These are phyloP conservation scores for Synanthedon vespiformis DNA, from an alignment of 2,888 invertebrate genomes.

Conservation along the genomic window DNA sequence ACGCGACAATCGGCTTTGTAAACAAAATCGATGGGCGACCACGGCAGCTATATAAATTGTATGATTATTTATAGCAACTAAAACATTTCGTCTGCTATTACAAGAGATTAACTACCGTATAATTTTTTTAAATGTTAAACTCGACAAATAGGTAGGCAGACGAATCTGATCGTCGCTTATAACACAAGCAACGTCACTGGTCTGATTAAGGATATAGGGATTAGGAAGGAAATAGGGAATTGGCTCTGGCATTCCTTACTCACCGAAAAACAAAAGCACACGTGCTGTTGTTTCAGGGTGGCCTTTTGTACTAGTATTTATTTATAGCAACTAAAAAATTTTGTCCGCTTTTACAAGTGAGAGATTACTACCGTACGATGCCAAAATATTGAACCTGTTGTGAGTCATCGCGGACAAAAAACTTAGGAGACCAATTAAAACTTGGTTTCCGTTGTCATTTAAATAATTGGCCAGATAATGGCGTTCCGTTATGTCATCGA, in stretches of 20 bases:
- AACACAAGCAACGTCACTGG: too few relatives aligned
- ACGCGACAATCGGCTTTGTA: conserved; percentile 57
- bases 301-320: conserved; percentile 11
- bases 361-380: conserved; percentile 31
- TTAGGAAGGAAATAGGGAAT: too few relatives aligned
- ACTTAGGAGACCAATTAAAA: conserved; percentile 42
- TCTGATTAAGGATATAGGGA: too few relatives aligned
- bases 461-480: conserved; percentile 32
- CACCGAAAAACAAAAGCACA: too few relatives aligned
- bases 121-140: too few relatives aligned
- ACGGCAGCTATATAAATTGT: conserved; percentile 37
- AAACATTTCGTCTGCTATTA: conserved; percentile 28
- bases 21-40: conserved; percentile 25
- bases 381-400: conserved; percentile 22
- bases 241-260: too few relatives aligned
- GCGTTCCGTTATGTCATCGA: conserved; percentile 33
- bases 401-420: conserved; percentile 37
- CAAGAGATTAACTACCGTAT: conserved; percentile 4
- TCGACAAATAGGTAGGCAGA: too few relatives aligned
- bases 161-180: too few relatives aligned
- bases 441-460: conserved; percentile 37
- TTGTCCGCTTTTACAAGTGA: conserved; percentile 25
- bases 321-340: conserved; percentile 36
- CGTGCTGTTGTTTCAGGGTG: too few relatives aligned
- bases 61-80: conserved; percentile 45